Base-by-base conservation (phyloP, 2,113 vertebrate species). In the Felis catus region DNA sequence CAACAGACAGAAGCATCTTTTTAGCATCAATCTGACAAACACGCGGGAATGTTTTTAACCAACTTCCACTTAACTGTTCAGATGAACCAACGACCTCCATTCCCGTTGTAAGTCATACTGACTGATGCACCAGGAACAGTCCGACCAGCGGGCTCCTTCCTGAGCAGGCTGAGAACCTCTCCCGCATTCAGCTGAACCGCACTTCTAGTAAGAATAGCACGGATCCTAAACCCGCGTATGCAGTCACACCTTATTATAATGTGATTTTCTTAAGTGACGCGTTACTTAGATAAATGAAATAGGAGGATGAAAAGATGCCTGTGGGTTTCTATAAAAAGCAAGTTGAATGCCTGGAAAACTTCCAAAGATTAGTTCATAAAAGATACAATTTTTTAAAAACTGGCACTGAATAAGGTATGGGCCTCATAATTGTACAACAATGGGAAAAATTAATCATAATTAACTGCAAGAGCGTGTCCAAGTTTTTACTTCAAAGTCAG, bases 11-110 rank as follows among this genome's bases (percentile, higher is more conserved):
- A 90, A 76, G 55, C 70, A 39, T 48, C 73, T 14, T 78, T 80
- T 80, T 3, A 87, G 74, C 21, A 79, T 79, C 39, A 39, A 66
- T 85, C 87, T 96, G 78, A 95, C 84, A 97, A 92, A 89, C 13
- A 66, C 1, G 19, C 45, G 85, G 39, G 55, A 70, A 41, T 61
- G 79, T 27, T 87, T 87, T 89, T 33, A 95, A 93, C 63, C 83
- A 95, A 48, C 23, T 58, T 48, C 48, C 65, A 81, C 80, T 94
- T 88, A 85, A 5, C 23, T 84, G 84, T 88, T 87, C 71, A 80
- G 87, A 76, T 66, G 66, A 89, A 97, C 45, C 88, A 53, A 51
- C 63, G 87, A 79, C 16, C 55, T 58, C 96, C 8, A n/a, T 10
- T 51, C 29, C 16, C 58, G 70, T 55, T 61, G 65, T 91, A 95